Base-by-base conservation (phyloP, 2,888 invertebrate species). In the Gymnoscelis rufifasciata region DNA sequence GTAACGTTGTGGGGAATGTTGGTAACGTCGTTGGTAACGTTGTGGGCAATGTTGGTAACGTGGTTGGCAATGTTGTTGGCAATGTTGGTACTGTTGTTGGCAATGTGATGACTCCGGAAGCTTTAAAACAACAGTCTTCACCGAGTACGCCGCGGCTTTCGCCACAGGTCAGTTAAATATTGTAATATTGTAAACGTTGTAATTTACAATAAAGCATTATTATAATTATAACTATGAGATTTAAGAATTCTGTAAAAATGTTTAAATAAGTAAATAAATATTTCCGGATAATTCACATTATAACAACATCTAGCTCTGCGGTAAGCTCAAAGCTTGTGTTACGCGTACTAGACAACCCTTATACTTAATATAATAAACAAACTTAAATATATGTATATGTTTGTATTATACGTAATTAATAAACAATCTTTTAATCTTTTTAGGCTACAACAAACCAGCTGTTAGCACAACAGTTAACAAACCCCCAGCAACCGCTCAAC, bases 371-470 rank as follows among this genome's bases (percentile, higher is more conserved):
- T n/a, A n/a, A n/a, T n/a, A n/a, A n/a, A n/a, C n/a, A n/a, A n/a
- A n/a, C n/a, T n/a, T n/a, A n/a, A n/a, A n/a, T n/a, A n/a, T 19
- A 19, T 19, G 19, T 19, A 19, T 19, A 19, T 19, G 2, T 19
- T 19, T 19, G n/a, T n/a, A n/a, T 19, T 19, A 26, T 1, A 26
- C 7, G 7, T 26, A 26, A 26, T 26, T 26, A 6, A 8, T 7
- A 2, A 26, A 7, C 26, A 26, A 7, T 7, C 4, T 26, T 3
- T 7, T 23, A 5, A 2, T 33, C 13, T 10, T 36, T 72, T 40
- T 78, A 88, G 70, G 86, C 88, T 47, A 83, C 89, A 15, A 88
- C 88, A 10, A 89, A 89, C 51, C 89, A 89, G 66, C 64, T 89
- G 39, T 58, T 88, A 30, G 87, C 88, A 7, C 88, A 88, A 50